phyloP scores from a whole-genome alignment of 1,140 invertebrate species.

The Alviniconcha marisindica region DNA sequence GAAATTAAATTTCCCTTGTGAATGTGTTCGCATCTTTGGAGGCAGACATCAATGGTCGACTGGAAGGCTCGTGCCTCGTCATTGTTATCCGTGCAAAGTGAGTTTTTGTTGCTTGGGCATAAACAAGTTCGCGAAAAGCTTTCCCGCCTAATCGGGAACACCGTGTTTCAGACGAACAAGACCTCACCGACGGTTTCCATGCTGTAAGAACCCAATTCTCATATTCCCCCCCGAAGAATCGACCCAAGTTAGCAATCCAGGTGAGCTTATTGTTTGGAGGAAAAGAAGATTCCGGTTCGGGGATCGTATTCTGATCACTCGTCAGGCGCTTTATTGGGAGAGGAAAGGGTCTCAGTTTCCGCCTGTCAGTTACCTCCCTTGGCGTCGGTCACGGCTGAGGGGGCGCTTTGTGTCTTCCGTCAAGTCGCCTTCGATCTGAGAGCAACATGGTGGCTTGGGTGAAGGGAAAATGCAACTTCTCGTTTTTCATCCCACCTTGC shows the following conservation, averaged over 20 bases:
- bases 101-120: constrained; percentile 5
- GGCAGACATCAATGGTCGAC: constrained; percentile 1
- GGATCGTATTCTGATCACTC: constrained; percentile 36
- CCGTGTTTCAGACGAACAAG: neutral
- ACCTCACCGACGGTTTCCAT: neutral
- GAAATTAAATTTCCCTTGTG: constrained; percentile 31
- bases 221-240: constrained; percentile 3
- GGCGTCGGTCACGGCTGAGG: constrained; percentile 23
- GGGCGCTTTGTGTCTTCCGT: constrained; percentile 34
- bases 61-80: too few species aligned
- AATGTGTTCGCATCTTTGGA: constrained; percentile 28
- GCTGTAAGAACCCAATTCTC: neutral
- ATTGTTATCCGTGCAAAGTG: neutral
- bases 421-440: constrained; percentile 40
- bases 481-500: constrained; percentile 32
- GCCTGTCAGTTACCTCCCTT: constrained; percentile 40
- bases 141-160: neutral
- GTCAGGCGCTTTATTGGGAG: constrained; percentile 15
- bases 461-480: constrained; percentile 24
- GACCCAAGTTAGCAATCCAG: constrained; percentile 26
- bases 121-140: neutral
- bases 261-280: constrained; percentile 30
- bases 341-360: constrained; percentile 39
- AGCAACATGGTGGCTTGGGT: neutral
- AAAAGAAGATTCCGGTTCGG: constrained; percentile 28